phyloP scores from a whole-genome alignment of 2,888 invertebrate genomes.

The Idaea straminata region DNA sequence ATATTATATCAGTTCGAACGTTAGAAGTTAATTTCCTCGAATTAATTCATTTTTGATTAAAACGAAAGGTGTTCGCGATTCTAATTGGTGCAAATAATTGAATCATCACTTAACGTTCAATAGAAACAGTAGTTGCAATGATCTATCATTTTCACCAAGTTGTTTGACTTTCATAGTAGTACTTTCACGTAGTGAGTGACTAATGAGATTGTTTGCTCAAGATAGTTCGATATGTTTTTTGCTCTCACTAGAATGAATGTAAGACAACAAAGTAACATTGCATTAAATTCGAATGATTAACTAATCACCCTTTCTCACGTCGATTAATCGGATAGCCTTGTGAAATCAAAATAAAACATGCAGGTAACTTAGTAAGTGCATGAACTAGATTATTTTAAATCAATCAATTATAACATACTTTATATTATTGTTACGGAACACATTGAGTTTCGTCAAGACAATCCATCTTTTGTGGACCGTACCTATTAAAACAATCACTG shows the following conservation, averaged over 20 bases:
- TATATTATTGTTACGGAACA: slow-evolving; percentile 44
- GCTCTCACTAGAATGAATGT: neutral
- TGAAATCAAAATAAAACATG: slow-evolving; percentile 11
- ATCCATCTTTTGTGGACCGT: slow-evolving; percentile 27
- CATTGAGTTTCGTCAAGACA: slow-evolving; percentile 45
- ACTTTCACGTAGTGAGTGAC: slow-evolving; percentile 53
- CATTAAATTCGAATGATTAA: neutral
- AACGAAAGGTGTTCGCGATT: slow-evolving; percentile 36
- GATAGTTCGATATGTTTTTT: slow-evolving; percentile 14
- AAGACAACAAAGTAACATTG: neutral
- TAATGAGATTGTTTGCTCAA: slow-evolving; percentile 46
- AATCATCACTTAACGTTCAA: slow-evolving; percentile 39
- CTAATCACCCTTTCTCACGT: neutral
- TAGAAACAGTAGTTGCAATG: slow-evolving; percentile 42
- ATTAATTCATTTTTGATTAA: slow-evolving; percentile 36
- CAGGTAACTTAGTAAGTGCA: slow-evolving; percentile 19
- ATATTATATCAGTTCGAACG: slow-evolving; percentile 25
- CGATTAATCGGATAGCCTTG: slow-evolving; percentile 1
- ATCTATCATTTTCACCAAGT: slow-evolving; percentile 53
- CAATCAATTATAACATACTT: slow-evolving; percentile 33
- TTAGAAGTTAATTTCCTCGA: slow-evolving; percentile 28
- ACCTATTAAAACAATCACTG: neutral
- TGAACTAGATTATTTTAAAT: slow-evolving; percentile 24
- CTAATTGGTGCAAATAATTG: slow-evolving; percentile 41
- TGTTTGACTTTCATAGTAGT: slow-evolving; percentile 48